Percentiles rank a stretch among this genome's conserved stretches.
These are phyloP conservation scores for Marronus borbonicus DNA, from an alignment of 2,888 invertebrate species.

Conservation along the genomic window DNA sequence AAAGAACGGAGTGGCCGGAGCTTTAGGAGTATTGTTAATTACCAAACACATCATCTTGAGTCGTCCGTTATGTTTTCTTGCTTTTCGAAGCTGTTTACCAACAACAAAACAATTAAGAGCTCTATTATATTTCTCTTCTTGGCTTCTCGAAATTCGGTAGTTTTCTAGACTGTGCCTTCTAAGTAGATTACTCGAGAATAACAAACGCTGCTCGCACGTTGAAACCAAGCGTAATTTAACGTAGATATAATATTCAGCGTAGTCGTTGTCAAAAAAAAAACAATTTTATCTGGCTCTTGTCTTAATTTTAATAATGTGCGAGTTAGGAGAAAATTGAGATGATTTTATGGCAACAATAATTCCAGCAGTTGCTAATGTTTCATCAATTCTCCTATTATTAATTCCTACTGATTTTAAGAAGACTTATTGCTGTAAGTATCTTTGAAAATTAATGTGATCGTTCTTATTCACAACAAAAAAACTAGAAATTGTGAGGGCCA, in stretches of 20 bases:
- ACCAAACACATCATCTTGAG: not conserved
- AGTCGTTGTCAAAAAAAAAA: not conserved
- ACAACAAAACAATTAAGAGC: not conserved
- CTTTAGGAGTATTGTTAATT: slow-evolving; percentile 26
- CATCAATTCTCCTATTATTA: too few species aligned
- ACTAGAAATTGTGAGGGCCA: too few species aligned
- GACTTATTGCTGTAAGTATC: too few species aligned
- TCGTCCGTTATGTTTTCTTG: slow-evolving; percentile 17
- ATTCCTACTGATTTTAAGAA: too few species aligned
- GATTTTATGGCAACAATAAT: too few species aligned
- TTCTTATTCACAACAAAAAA: too few species aligned
- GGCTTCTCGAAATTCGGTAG: not conserved
- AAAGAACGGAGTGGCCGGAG: not conserved
- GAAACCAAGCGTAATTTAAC: not conserved
- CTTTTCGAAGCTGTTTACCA: not conserved
- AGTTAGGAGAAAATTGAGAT: too few species aligned
- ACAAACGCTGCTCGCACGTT: not conserved
- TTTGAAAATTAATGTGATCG: too few species aligned
- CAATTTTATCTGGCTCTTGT: too few species aligned
- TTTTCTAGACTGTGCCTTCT: not conserved
- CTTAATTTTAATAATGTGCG: too few species aligned
- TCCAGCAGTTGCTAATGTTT: too few species aligned
- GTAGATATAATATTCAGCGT: not conserved
- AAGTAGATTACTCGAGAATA: not conserved
- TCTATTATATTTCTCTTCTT: slow-evolving; percentile 12